Conservation (phyloP, 1,140 invertebrate genomes). For the Cyrtorhinus lividipennis region DNA sequence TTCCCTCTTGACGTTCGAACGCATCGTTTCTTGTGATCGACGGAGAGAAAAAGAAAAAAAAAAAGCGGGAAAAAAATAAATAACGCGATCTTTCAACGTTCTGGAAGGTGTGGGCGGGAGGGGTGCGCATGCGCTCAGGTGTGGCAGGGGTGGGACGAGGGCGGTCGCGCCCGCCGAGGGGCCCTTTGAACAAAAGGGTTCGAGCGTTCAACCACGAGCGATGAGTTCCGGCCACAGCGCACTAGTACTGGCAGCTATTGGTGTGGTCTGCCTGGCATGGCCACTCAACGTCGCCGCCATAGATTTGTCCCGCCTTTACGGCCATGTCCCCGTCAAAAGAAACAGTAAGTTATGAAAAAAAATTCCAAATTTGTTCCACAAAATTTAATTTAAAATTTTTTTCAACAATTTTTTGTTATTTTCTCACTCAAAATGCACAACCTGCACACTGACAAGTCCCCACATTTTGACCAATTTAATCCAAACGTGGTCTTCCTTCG, state of each 20-base stretch:
- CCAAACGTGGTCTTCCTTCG: no score
- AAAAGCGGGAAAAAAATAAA: no score
- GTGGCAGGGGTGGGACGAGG: background rate
- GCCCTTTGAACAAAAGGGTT: background rate
- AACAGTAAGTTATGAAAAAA: constrained; percentile 39
- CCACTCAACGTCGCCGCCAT: constrained; percentile 41
- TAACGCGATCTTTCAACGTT: no score
- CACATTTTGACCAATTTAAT: background rate
- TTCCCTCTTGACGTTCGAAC: no score
- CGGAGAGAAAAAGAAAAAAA: no score
- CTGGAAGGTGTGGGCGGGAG: background rate
- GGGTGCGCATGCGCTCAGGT: background rate
- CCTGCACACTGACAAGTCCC: background rate
- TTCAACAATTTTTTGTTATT: background rate
- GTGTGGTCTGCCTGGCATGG: constrained; percentile 34
- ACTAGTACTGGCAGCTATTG: constrained; percentile 30
- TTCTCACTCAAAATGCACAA: background rate
- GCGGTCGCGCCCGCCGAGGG: background rate
- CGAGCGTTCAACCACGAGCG: background rate
- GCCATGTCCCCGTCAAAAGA: constrained; percentile 44
- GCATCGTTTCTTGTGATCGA: no score
- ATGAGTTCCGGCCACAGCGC: constrained; percentile 27
- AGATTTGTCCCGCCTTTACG: constrained; percentile 50
- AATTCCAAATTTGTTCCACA: background rate
- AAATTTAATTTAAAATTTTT: constrained; percentile 1